Conservation (phyloP, 2,797 vertebrate species). For the Pipistrellus pygmaeus region DNA sequence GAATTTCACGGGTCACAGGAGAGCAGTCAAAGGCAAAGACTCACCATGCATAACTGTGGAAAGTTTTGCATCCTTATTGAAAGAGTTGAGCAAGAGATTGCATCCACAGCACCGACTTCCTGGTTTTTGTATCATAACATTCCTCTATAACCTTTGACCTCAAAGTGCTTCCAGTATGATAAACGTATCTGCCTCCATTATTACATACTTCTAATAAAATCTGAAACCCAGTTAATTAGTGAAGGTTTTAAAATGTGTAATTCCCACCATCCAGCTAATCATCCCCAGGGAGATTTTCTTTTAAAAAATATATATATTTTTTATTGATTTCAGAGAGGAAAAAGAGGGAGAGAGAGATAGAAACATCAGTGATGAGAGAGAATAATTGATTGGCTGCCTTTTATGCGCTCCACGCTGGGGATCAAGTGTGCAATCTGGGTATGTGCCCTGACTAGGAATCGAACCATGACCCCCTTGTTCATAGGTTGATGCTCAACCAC, state of each 20-base stretch:
- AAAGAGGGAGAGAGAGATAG: no score
- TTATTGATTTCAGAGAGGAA: no score
- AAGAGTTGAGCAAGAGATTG: not conserved
- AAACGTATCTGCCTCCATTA: conserved; percentile 27
- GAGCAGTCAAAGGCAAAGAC: conserved; percentile 33
- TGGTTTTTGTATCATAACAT: not conserved
- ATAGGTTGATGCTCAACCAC: no score
- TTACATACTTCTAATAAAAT: conserved; percentile 35
- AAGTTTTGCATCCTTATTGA: not conserved
- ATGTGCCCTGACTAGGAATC: no score
- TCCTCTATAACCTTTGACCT: not conserved
- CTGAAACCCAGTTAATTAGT: conserved; percentile 13
- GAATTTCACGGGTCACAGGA: not conserved
- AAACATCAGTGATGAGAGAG: no score
- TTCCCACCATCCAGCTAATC: not conserved
- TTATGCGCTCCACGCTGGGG: no score
- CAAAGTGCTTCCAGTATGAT: not conserved
- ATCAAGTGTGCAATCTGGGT: no score
- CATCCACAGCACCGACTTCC: not conserved
- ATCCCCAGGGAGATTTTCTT: not conserved
- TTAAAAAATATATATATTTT: no score
- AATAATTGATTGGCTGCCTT: no score
- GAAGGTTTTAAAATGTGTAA: not conserved
- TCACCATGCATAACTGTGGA: not conserved
- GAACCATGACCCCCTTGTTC: no score